Percentiles rank a stretch among this genome's conserved stretches.
Evolutionary conservation across 2,888 invertebrate genomes (phyloP).

Genomic region (Cheilosia variabilis): DNA sequence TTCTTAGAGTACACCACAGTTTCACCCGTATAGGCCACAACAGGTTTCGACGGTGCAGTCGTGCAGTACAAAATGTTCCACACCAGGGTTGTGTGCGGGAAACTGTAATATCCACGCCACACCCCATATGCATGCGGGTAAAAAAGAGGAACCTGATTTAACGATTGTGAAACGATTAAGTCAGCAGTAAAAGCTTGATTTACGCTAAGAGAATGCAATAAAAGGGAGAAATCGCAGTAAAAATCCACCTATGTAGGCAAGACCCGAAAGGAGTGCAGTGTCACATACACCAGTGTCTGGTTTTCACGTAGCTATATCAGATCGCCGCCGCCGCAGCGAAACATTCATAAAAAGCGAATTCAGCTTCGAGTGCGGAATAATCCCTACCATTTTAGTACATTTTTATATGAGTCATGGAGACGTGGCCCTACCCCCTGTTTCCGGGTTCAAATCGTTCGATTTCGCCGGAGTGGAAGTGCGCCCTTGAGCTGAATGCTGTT

Average conservation of each 20-base stretch:
- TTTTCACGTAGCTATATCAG: background rate
- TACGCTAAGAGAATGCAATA: conserved; percentile 70
- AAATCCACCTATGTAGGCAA: conserved; percentile 47
- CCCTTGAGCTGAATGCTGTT: conserved; percentile 23
- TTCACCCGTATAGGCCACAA: conserved; percentile 60
- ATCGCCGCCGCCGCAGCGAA: conserved; percentile 28
- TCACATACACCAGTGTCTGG: conserved; percentile 44
- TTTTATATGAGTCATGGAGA: conserved; percentile 43
- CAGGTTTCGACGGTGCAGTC: conserved; percentile 48
- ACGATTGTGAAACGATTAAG: conserved; percentile 75
- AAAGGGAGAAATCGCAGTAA: conserved; percentile 41
- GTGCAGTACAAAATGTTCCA: conserved; percentile 4
- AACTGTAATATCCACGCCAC: conserved; percentile 20
- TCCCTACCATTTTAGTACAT: conserved; percentile 54
- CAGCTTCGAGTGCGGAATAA: conserved; percentile 63
- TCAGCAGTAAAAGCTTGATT: conserved; percentile 75
- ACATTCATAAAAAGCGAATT: conserved; percentile 47
- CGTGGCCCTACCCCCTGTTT: conserved; percentile 3
- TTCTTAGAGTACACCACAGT: conserved; percentile 19
- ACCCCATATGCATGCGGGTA: conserved; percentile 17
- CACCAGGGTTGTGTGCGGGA: background rate
- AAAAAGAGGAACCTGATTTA: conserved; percentile 64
- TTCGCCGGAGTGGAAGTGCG: background rate
- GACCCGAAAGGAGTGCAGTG: conserved; percentile 37
- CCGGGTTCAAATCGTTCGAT: conserved; percentile 15